Evolutionary conservation across 2,113 vertebrate genomes (phyloP).

Genomic region (Actinemys pallida): DNA sequence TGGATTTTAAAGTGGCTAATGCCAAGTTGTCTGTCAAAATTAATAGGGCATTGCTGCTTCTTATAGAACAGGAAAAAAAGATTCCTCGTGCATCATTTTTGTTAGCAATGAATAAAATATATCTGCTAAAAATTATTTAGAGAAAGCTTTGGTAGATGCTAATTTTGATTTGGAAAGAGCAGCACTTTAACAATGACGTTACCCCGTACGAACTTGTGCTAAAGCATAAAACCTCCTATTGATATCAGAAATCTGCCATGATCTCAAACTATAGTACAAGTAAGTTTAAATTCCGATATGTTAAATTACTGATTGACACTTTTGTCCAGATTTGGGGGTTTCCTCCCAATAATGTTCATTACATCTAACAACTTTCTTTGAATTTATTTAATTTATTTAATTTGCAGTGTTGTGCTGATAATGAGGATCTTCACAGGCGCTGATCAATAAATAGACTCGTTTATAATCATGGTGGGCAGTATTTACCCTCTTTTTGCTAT

Average conservation of each 20-base stretch:
- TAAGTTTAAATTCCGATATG: background rate
- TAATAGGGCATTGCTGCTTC: conserved; percentile 82
- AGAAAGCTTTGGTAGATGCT: conserved; percentile 60
- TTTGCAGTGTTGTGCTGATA: background rate
- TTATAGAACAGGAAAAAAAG: conserved; percentile 68
- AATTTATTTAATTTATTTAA: conserved; percentile 1
- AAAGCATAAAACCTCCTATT: conserved; percentile 31
- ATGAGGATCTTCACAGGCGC: background rate
- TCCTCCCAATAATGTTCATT: conserved; percentile 14
- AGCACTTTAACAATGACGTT: conserved; percentile 22
- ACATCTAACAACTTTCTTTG: conserved; percentile 35
- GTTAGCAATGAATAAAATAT: conserved; percentile 80
- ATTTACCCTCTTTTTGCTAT: background rate
- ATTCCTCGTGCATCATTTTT: conserved; percentile 71
- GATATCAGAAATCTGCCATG: background rate
- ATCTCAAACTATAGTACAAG: background rate
- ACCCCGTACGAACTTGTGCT: conserved; percentile 17
- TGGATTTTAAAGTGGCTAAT: conserved; percentile 81
- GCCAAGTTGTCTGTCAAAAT: conserved; percentile 86
- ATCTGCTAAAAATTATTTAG: conserved; percentile 81
- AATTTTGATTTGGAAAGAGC: conserved; percentile 58
- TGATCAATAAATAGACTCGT: conserved; percentile 57
- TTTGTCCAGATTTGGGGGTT: background rate
- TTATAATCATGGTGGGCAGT: background rate
- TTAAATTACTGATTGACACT: background rate